Evolutionary conservation across 2,113 vertebrate genomes (phyloP), one percentile per base, ranked within the genome.

Genomic region (Mirounga angustirostris): DNA sequence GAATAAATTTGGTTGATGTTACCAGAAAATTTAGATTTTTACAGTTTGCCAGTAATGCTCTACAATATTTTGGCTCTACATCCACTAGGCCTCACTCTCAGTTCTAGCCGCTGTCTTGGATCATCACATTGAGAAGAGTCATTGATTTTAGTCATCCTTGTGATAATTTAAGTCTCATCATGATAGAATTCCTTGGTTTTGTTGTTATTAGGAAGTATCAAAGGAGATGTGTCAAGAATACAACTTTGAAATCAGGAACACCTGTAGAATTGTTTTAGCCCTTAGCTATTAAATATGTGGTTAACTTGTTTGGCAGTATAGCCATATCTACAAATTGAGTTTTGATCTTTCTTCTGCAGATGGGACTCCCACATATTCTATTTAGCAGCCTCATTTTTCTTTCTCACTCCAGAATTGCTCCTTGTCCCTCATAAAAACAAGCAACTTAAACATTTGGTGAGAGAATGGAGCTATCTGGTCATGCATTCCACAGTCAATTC

Each of bases 261-360:
- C 19, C 26, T 56, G 6, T 11, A 63, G 40, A 73, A 83, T 71
- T 2, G 65, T 78, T 40, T 1, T 69, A 95, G 80, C 40, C 1
- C 76, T 93, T n/a, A 56, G 94, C 89, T 95, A 19, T 85, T 95
- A 81, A 95, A 30, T 36, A 69, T 84, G 30, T 73, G 81, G 50
- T 54, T 85, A 84, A 69, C 22, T 36, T 92, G 11, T 67, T 89
- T 95, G 65, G 56, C n/a, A 15, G 0, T 36, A 0, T 5, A 40
- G 67, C 82, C 84, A 2, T 82, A 16, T 30, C 80, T 81, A 14
- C 78, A 96, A 54, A 81, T 1, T 46, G 59, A 69, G 22, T 46
- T 78, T 59, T 76, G 88, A 46, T 22, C 33, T 83, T 24, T 59
- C 11, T 69, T 63, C 33, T 89, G 13, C 5, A 71, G n/a, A 30